Evolutionary conservation across 2,113 vertebrate species (phyloP), one percentile per base, ranked within the genome.

Genomic region (Macquaria ambigua): DNA sequence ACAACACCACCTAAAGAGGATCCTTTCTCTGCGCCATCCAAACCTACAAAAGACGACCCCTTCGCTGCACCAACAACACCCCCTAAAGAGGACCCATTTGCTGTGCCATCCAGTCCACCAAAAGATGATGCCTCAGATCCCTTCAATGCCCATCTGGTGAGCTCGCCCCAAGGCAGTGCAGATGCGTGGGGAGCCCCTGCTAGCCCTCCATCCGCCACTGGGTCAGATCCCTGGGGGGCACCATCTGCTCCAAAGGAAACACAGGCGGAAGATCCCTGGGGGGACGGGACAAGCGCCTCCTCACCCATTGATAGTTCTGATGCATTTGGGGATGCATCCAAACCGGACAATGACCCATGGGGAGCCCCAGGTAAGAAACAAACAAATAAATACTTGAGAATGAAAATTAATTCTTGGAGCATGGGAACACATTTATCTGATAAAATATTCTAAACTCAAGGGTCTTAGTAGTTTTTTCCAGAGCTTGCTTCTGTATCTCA

Each of bases 201-300:
- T 61, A 73, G 56, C 67, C 81, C 91, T 15, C 84, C 90, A 25
- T 86, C 89, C 0, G 28, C 75, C 10, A 39, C 59, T 0, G 74
- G 20, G 1, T 67, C 95, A 0, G 96, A 97, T 81, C 95, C 95
- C 5, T 97, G 96, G 97, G 96, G 94, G 8, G 87, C 82, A 2
- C 43, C 92, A 2, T 79, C 92, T 53, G 78, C 93, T 64, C 86
- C 92, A 8, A 68, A 88, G 2, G 86, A 88, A n/a, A 80, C 86
- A 1, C 89, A 89, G 66, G 6, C 56, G 76, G 46, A 86, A 90
- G 95, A 95, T 82, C 93, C 93, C 46, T 96, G 96, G 96, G 94
- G 92, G 48, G 80, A 67, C 3, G 89, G 48, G 0, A 56, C 43
- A 46, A 73, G 50, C 5, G 71, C 80, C 37, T 67, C 86, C 39